These are phyloP conservation scores for Aurelia aurita complex sp. Pacific DNA, from an alignment of 30 jellyfish, hydroid and myxozoan species.

Conservation along the genomic window DNA sequence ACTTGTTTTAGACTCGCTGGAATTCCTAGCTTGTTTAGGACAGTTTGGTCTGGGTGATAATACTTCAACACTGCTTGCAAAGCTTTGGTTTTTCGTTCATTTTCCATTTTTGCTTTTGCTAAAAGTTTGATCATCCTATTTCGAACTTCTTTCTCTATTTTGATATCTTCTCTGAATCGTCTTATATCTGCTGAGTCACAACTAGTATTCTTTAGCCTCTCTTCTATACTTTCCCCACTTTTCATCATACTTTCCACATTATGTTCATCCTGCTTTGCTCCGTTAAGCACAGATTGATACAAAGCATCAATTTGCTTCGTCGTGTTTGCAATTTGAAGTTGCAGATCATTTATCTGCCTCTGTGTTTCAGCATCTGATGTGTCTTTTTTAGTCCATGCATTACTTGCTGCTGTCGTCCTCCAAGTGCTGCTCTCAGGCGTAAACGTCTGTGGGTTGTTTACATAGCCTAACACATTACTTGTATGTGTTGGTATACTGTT, in stretches of 20 bases:
- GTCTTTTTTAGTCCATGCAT: too few species aligned
- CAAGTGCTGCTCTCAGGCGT: too few species aligned
- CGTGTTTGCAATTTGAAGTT: conserved; percentile 33
- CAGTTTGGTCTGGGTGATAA: conserved; percentile 25
- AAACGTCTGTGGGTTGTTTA: too few species aligned
- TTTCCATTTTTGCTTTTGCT: conserved; percentile 43
- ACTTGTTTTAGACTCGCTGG: conserved; percentile 29
- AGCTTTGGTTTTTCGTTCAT: conserved; percentile 29
- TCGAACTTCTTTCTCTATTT: conserved; percentile 33
- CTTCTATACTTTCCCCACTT: too few species aligned
- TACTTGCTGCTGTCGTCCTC: too few species aligned
- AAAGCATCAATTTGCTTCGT: conserved; percentile 18
- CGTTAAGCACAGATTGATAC: conserved; percentile 3
- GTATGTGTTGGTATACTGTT: too few species aligned
- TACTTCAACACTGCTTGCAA: conserved; percentile 27
- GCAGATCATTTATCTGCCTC: conserved; percentile 7
- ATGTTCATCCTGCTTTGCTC: too few species aligned
- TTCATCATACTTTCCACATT: too few species aligned
- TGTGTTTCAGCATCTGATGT: background rate
- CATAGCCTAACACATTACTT: too few species aligned
- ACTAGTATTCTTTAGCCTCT: background rate
- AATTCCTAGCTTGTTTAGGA: conserved; percentile 5
- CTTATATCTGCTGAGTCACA: conserved; percentile 17
- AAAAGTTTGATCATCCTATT: conserved; percentile 29
- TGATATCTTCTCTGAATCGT: background rate